These are phyloP conservation scores for Brachyistius frenatus DNA, from an alignment of 2,113 vertebrate genomes.

Conservation along the genomic window DNA sequence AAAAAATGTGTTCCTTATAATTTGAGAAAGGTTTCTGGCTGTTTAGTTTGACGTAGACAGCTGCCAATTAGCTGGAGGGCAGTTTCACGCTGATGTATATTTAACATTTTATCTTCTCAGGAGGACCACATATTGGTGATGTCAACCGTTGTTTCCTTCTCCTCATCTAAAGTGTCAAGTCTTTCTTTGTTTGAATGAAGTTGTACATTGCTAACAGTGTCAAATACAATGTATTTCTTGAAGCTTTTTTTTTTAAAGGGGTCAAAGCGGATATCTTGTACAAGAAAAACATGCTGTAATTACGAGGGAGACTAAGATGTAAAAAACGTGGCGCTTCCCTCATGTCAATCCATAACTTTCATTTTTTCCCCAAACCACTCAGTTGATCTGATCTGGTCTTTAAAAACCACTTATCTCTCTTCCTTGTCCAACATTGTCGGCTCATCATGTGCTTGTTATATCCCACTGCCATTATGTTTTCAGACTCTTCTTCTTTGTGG, in stretches of 20 bases:
- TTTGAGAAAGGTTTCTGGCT: slow-evolving; percentile 10
- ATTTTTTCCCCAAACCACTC: slow-evolving; percentile 29
- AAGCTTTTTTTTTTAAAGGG: slow-evolving; percentile 3
- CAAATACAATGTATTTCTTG: not conserved
- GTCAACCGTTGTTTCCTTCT: slow-evolving; percentile 5
- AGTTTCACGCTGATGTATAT: slow-evolving; percentile 35
- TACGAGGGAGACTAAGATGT: not conserved
- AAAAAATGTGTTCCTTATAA: slow-evolving; percentile 10
- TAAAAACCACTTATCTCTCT: slow-evolving; percentile 23
- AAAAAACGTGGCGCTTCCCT: not conserved
- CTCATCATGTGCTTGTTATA: slow-evolving; percentile 26
- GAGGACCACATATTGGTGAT: slow-evolving; percentile 7
- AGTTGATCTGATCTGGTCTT: slow-evolving; percentile 42
- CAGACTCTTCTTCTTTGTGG: slow-evolving; percentile 39
- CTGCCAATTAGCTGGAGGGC: slow-evolving; percentile 49
- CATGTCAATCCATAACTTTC: slow-evolving; percentile 6
- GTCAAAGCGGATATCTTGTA: slow-evolving; percentile 18
- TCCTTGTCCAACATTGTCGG: slow-evolving; percentile 18
- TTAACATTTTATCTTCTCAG: slow-evolving; percentile 26
- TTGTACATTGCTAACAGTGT: not conserved
- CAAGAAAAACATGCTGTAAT: slow-evolving; percentile 15
- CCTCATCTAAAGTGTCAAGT: not conserved
- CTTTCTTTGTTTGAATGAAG: slow-evolving; percentile 30
- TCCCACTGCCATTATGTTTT: slow-evolving; percentile 37
- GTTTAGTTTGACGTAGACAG: slow-evolving; percentile 48